Percentiles rank a stretch among this genome's conserved stretches.
Conservation (phyloP, 2,113 vertebrate genomes). For the Pimephales promelas region DNA sequence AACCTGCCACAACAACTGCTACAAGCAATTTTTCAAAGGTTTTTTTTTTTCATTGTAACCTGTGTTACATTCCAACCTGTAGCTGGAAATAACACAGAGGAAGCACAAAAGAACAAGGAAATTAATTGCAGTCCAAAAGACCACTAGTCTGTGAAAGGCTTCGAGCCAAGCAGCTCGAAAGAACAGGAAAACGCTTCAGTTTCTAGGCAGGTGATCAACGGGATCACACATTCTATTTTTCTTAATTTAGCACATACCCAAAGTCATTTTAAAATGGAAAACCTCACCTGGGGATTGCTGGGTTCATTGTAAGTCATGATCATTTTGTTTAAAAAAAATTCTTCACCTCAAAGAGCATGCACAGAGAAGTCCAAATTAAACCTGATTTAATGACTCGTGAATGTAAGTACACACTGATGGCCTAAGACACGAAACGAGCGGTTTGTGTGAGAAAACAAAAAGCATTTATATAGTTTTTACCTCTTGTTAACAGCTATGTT, state of each 20-base stretch:
- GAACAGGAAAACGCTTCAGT: background rate
- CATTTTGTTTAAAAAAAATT: too few relatives aligned
- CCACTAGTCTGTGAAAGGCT: background rate
- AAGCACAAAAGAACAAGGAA: conserved; percentile 14
- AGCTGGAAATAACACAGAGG: conserved; percentile 2
- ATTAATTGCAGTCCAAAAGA: background rate
- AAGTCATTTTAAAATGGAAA: background rate
- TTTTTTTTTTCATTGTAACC: background rate
- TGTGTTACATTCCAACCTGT: background rate
- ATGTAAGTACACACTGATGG: too few relatives aligned
- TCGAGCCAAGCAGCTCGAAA: background rate
- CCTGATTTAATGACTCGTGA: too few relatives aligned
- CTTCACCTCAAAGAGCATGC: too few relatives aligned
- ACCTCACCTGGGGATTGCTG: background rate
- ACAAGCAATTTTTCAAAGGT: background rate
- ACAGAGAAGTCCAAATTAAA: too few relatives aligned
- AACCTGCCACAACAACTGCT: background rate
- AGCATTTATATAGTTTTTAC: too few relatives aligned
- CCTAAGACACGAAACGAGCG: too few relatives aligned
- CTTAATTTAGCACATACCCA: background rate
- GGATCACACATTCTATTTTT: background rate
- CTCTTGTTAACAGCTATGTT: too few relatives aligned
- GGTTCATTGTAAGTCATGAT: background rate
- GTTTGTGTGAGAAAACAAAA: too few relatives aligned
- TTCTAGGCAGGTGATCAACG: background rate